phyloP scores from a whole-genome alignment of 2,888 invertebrate genomes.

The Sepiola atlantica region DNA sequence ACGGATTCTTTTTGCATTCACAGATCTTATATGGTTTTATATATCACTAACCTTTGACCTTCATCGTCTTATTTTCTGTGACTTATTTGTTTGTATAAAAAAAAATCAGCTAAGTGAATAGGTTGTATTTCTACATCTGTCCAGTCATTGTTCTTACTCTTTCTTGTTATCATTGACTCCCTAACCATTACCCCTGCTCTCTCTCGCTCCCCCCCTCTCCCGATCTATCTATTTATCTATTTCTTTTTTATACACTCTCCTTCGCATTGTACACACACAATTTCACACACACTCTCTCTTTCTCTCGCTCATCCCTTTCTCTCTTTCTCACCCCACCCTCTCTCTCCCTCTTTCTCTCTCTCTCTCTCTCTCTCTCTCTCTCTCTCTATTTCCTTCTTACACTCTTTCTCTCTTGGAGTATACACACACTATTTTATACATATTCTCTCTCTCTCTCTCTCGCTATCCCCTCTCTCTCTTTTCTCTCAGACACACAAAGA shows the following conservation, averaged over 20 bases:
- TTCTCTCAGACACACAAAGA: no score
- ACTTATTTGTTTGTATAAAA: background rate
- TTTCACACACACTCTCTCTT: background rate
- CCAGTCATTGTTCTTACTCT: no score
- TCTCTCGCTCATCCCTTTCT: background rate
- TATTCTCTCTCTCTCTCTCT: background rate
- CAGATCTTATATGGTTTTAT: background rate
- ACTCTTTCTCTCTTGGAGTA: background rate
- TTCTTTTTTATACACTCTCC: background rate
- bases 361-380: background rate
- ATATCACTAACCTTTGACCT: background rate
- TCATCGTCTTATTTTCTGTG: background rate
- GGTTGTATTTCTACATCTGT: background rate
- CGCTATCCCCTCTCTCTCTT: background rate
- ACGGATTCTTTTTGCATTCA: background rate
- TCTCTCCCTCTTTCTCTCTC: background rate
- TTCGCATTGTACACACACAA: background rate
- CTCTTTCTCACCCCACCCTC: background rate
- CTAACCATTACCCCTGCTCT: no score
- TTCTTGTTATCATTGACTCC: no score
- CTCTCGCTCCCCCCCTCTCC: no score
- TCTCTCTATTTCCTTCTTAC: no score
- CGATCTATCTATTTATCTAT: no score
- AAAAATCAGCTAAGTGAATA: background rate
- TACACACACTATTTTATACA: no score